Conservation (phyloP, 2,113 vertebrate genomes). For the Cyanistes caeruleus region DNA sequence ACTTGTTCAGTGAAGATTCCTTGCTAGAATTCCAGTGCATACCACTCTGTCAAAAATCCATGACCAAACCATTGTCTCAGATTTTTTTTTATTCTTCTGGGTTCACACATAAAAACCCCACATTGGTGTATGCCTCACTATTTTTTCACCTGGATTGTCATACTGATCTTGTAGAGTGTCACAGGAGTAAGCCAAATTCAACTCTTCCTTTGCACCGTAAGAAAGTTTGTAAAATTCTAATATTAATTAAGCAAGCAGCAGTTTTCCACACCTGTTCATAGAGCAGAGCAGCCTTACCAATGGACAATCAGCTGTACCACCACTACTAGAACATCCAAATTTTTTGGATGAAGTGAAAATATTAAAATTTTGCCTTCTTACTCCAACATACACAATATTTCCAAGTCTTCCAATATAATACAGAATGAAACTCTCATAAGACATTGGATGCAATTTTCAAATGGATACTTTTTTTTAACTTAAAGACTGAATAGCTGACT, state of each 20-base stretch:
- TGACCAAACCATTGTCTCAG: background rate
- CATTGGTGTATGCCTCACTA: background rate
- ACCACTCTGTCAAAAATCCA: background rate
- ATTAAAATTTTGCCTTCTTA: background rate
- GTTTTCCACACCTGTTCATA: background rate
- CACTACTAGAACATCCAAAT: background rate
- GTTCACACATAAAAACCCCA: background rate
- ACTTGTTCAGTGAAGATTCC: background rate
- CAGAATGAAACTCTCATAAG: background rate
- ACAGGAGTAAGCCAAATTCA: background rate
- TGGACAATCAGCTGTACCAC: background rate
- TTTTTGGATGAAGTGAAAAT: background rate
- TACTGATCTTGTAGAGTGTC: background rate
- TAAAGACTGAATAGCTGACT: background rate
- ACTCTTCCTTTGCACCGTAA: background rate
- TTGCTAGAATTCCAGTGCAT: background rate
- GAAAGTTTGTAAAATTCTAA: background rate
- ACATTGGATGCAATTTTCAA: background rate
- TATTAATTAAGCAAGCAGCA: background rate
- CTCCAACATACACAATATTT: background rate
- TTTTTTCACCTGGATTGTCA: slow-evolving; percentile 10
- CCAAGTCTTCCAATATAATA: background rate
- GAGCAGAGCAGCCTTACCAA: background rate
- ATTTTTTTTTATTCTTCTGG: background rate
- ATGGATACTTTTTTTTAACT: background rate